Conservation (phyloP, 2,113 vertebrate genomes). For the Pseudonaja textilis region DNA sequence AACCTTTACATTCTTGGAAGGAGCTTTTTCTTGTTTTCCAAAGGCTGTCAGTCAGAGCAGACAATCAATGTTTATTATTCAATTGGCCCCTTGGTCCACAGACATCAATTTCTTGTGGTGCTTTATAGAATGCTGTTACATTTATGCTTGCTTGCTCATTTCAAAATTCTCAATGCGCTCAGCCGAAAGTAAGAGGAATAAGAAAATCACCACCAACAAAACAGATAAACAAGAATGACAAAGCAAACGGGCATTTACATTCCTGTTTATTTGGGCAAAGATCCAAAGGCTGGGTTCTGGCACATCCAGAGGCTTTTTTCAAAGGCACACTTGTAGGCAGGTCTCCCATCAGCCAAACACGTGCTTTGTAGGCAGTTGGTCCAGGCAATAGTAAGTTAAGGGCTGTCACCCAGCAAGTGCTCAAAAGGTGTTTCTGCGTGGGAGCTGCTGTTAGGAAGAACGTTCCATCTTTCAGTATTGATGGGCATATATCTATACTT, state of each 20-base stretch:
- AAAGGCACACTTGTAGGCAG: neutral
- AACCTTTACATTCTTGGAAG: neutral
- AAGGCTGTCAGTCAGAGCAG: neutral
- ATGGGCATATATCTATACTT: neutral
- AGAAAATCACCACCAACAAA: neutral
- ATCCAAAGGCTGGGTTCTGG: neutral
- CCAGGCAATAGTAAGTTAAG: neutral
- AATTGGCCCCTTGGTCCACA: neutral
- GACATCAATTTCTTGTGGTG: neutral
- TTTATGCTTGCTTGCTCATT: neutral
- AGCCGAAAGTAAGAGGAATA: neutral
- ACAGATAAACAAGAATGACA: neutral
- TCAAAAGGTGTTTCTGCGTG: neutral
- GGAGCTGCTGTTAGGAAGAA: too few relatives aligned
- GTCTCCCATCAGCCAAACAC: neutral
- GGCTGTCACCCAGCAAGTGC: too few relatives aligned
- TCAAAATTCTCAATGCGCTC: neutral
- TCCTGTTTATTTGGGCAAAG: neutral
- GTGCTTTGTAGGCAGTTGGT: neutral
- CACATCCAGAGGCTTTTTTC: neutral
- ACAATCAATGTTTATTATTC: neutral
- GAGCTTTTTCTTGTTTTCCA: neutral
- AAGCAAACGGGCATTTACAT: neutral
- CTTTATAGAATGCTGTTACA: neutral
- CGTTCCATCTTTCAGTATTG: neutral